Evolutionary conservation across 2,113 vertebrate genomes (phyloP).

Genomic region (Austrofundulus limnaeus): DNA sequence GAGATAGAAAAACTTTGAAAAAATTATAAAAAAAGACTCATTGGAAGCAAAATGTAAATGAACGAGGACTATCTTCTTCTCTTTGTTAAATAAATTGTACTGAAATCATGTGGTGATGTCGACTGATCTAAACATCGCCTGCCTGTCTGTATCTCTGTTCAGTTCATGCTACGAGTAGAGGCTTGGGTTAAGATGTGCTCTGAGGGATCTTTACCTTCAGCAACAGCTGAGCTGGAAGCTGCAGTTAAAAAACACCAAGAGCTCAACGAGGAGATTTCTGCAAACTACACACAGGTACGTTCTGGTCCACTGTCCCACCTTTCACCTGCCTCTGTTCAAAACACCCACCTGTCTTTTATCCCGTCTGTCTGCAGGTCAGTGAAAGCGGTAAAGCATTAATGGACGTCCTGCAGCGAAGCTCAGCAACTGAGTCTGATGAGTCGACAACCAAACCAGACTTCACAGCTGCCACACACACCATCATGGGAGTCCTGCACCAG

Average conservation of each 20-base stretch:
- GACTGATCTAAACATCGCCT: no score
- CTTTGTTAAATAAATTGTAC: no score
- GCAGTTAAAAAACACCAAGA: slow-evolving; percentile 93
- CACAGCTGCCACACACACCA: slow-evolving; percentile 81
- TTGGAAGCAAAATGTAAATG: no score
- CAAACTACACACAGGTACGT: slow-evolving; percentile 92
- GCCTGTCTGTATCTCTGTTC: slow-evolving; percentile 28
- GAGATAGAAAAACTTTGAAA: no score
- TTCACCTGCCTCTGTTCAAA: neutral
- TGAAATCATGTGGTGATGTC: no score
- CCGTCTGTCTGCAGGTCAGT: slow-evolving; percentile 68
- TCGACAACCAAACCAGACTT: slow-evolving; percentile 53
- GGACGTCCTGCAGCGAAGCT: slow-evolving; percentile 74
- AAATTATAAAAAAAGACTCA: no score
- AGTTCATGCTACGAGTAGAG: slow-evolving; percentile 92
- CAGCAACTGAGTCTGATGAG: slow-evolving; percentile 35
- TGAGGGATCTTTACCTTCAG: slow-evolving; percentile 88
- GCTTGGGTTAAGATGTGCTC: slow-evolving; percentile 93
- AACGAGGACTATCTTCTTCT: no score
- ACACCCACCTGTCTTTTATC: neutral
- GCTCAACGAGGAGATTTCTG: slow-evolving; percentile 92
- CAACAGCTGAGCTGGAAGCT: slow-evolving; percentile 89
- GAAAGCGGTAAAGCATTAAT: slow-evolving; percentile 78
- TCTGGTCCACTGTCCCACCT: neutral
- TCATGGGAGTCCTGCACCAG: slow-evolving; percentile 91